Evolutionary conservation across 2,797 vertebrate genomes (phyloP).

Genomic region (Eptatretus atami): DNA sequence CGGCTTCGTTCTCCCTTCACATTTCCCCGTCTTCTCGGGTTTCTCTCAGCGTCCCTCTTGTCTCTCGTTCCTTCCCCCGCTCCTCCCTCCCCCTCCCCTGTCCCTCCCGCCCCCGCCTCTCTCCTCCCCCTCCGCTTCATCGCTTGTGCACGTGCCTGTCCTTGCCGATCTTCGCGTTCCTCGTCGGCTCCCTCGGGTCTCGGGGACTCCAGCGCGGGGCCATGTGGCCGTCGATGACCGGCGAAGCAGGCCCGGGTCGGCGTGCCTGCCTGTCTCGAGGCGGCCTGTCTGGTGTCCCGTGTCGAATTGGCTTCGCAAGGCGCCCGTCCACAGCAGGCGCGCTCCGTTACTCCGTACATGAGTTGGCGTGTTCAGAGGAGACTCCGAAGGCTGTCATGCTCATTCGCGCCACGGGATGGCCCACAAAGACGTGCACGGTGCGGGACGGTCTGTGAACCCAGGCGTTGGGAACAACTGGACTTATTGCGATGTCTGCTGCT

Average conservation of each 20-base stretch:
- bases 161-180: no score
- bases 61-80: no score
- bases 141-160: no score
- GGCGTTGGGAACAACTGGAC: background rate
- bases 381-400: constrained; percentile 64
- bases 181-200: constrained; percentile 10
- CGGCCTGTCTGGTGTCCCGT: constrained; percentile 22
- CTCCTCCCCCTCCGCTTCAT: no score
- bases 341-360: constrained; percentile 57
- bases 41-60: no score
- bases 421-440: constrained; percentile 77
- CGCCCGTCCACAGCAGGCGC: constrained; percentile 11
- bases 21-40: no score
- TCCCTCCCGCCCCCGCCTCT: no score
- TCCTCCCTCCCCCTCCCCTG: no score
- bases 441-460: constrained; percentile 13
- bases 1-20: no score
- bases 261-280: constrained; percentile 18
- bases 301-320: constrained; percentile 13
- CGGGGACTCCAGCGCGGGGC: constrained; percentile 7
- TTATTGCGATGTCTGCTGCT: no score
- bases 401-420: constrained; percentile 80
- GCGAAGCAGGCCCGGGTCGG: constrained; percentile 14
- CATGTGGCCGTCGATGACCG: constrained; percentile 19
- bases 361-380: constrained; percentile 76